A percentile compares a stretch with the other conserved stretches of the same genome.
Conservation (phyloP, 64 coral and sea anemone species). For the Cladopsammia gracilis region DNA sequence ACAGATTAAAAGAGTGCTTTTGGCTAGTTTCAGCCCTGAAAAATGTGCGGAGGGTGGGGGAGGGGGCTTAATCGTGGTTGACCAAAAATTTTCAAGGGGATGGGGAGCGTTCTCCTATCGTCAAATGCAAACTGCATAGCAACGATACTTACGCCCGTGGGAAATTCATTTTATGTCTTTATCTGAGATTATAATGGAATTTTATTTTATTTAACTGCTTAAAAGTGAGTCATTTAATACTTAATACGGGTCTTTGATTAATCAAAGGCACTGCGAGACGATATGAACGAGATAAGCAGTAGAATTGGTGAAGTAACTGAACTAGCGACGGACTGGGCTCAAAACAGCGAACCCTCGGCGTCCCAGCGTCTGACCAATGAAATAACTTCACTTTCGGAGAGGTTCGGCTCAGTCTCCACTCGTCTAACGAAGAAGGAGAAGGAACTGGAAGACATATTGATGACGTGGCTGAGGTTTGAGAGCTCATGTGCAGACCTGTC, state of each 20-base stretch:
- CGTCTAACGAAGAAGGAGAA: slow-evolving; percentile 57
- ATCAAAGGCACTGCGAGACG: slow-evolving; percentile 55
- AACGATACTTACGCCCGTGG: too few relatives aligned
- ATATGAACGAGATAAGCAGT: slow-evolving; percentile 64
- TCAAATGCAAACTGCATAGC: too few relatives aligned
- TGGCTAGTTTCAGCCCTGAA: too few relatives aligned
- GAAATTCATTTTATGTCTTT: too few relatives aligned
- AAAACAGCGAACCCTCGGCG: slow-evolving; percentile 80
- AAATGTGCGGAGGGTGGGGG: too few relatives aligned
- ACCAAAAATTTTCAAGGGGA: too few relatives aligned
- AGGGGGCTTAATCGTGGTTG: too few relatives aligned
- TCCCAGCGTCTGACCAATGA: slow-evolving; percentile 75
- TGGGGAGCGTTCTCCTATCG: too few relatives aligned
- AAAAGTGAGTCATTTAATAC: too few relatives aligned
- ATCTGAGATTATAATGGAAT: too few relatives aligned
- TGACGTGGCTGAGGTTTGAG: slow-evolving; percentile 83
- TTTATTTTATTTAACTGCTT: too few relatives aligned
- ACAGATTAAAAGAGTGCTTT: too few relatives aligned
- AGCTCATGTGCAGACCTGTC: slow-evolving; percentile 68
- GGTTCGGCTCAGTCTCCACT: slow-evolving; percentile 45
- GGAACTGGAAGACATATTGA: slow-evolving; percentile 59
- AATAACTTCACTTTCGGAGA: slow-evolving; percentile 52
- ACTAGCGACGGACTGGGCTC: slow-evolving; percentile 79
- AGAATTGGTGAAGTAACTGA: slow-evolving; percentile 83
- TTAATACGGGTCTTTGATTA: not conserved